Evolutionary conservation across 2,888 invertebrate genomes (phyloP), one percentile per base, ranked within the genome.

Genomic region (Tachystola acroxantha): DNA sequence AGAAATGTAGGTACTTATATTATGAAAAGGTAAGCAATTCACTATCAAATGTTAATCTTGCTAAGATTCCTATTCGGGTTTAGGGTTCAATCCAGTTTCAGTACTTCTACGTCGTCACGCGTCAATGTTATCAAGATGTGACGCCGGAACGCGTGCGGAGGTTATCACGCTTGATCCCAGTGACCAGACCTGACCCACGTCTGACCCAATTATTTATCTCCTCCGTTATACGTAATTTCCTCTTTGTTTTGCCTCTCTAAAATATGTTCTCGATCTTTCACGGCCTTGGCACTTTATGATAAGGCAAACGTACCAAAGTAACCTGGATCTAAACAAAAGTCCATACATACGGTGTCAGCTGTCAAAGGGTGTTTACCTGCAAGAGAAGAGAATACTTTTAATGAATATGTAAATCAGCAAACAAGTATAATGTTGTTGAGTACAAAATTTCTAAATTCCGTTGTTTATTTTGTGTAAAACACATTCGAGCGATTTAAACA

Each of bases 171-270:
- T 37, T 47, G 65, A 68, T 65, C 60, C 53, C 50, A 48, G 58
- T 61, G 74, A 66, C 79, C 78, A 79, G 71, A 73, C 74, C 57
- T 65, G 73, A 78, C 79, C 79, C 68, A 50, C 59, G 64, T 69
- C 64, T 71, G 76, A 74, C 81, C 81, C 61, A 84, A 74, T 82
- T 84, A 70, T 53, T 67, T 79, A 79, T 77, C 76, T 22, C 10
- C 29, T 13, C n/a, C 1, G 29, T 20, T 24, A 25, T 13, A 32
- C 28, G 19, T 32, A 31, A 27, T 30, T 30, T 34, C 32, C 37
- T 32, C 24, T 32, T 39, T 39, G 36, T 32, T 39, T 32, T 32
- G 25, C 13, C 16, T 32, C 32, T 32, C 9, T 11, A 11, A 32
- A 22, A 32, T 12, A 12, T 12, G 27, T 27, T 27, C 27, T 27